Evolutionary conservation across 1,140 invertebrate species (phyloP).

Genomic region (Myzus persicae): DNA sequence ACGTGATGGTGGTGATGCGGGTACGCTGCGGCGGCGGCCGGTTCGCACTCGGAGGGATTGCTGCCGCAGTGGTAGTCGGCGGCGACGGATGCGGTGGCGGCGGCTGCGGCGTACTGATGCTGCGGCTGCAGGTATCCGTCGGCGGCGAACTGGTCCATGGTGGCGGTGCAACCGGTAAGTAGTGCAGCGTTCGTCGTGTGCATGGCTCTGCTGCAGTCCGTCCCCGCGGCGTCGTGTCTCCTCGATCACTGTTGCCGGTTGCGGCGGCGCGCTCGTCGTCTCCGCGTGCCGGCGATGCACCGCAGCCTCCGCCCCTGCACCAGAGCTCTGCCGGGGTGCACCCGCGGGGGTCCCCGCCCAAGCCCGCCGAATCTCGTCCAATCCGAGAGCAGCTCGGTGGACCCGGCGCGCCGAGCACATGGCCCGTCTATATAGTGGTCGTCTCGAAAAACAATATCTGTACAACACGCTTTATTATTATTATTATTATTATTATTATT

Average conservation of each 20-base stretch:
- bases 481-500: background rate
- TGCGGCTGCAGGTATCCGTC: background rate
- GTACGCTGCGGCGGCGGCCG: background rate
- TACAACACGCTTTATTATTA: background rate
- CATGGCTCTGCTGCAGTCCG: background rate
- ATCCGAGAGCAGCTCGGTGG: background rate
- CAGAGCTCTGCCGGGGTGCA: background rate
- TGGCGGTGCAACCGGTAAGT: background rate
- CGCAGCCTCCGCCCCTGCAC: background rate
- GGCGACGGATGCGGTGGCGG: background rate
- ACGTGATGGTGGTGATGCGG: background rate
- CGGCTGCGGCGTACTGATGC: background rate
- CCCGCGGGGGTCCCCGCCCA: constrained; percentile 39
- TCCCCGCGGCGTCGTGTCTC: background rate
- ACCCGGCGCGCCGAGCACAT: background rate
- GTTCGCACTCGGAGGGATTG: background rate
- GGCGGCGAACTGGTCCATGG: constrained; percentile 20
- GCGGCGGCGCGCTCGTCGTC: background rate
- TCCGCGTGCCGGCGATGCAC: background rate
- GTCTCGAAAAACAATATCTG: background rate
- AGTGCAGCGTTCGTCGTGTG: background rate
- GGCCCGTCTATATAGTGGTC: background rate
- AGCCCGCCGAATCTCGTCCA: background rate
- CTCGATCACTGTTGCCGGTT: background rate
- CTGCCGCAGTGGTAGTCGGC: background rate